Conservation (phyloP, 2,113 vertebrate species). For the Malurus elegans region DNA sequence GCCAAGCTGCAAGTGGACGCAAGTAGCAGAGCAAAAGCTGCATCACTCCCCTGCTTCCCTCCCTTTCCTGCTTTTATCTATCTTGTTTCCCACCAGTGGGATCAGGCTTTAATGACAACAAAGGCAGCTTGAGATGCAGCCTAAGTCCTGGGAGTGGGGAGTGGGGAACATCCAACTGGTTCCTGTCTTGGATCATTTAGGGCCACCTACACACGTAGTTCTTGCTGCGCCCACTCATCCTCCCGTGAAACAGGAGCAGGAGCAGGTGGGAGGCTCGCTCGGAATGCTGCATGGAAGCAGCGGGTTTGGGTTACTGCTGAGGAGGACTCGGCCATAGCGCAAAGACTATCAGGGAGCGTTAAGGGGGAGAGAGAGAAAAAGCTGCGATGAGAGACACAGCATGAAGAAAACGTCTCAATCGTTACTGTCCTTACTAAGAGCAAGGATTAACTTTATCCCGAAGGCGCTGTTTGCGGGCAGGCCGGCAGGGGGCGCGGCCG, state of each 20-base stretch:
- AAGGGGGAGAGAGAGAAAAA: neutral
- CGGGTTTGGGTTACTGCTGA: neutral
- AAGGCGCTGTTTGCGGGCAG: rapidly evolving
- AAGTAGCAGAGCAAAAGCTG: rapidly evolving
- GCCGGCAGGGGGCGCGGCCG: neutral
- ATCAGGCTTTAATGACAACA: neutral
- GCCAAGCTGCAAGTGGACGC: neutral
- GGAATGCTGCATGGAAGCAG: rapidly evolving
- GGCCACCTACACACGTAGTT: rapidly evolving
- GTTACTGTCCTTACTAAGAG: rapidly evolving
- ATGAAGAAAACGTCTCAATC: rapidly evolving
- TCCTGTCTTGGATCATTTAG: neutral
- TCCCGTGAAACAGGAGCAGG: neutral
- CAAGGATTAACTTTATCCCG: rapidly evolving
- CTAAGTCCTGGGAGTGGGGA: neutral
- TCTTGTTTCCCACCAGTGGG: neutral
- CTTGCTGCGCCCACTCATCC: rapidly evolving
- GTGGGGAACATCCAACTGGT: neutral
- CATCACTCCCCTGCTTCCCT: rapidly evolving
- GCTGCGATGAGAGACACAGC: neutral
- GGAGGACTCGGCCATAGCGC: neutral
- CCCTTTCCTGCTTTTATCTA: neutral
- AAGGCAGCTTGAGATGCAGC: neutral
- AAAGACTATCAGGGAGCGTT: no score
- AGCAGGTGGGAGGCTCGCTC: neutral